Base-by-base conservation (phyloP, 2,113 vertebrate species). In the Andinoacara biseriatus region DNA sequence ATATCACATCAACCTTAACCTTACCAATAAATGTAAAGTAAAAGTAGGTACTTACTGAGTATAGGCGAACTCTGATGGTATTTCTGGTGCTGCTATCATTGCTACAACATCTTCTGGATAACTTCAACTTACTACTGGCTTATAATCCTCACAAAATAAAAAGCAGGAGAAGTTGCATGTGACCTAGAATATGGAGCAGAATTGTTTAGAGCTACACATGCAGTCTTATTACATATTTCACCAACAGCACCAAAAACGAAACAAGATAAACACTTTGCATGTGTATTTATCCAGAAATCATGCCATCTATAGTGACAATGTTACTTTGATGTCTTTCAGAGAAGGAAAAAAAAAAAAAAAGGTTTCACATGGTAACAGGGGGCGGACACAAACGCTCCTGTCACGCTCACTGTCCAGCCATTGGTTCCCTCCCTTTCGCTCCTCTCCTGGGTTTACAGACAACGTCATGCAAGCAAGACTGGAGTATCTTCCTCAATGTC, bases 21-120 rank as follows among this genome's bases (percentile, higher is more conserved):
- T 17, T 10, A 22, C 3, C 2, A 14, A 26, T 2, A 80, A 63
- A 82, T 69, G 17, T 5, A 10, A 60, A 49, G 7, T 20, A 22
- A 38, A 46, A 35, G 7, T 7, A 52, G 46, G 22, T 58, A 97
- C 97, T 99, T 97, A 99, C 98, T 98, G 98, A 94, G 97, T 94
- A 91, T 96, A 97, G 96, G 96, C 91, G 96, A 97, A 99, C 95
- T 99, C 98, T 95, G 97, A 96, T 96, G 97, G 97, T 96, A 99
- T 96, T 97, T 99, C 98, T 97, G 97, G 97, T 97, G 97, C 97
- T 96, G 98, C 98, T 99, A 99, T 99, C 98, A 99, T 99, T 99
- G 99, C 97, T 98, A 97, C 96, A 99, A 97, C 98, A 99, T 99
- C 96, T 99, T 99, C 97, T 96, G 97, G 88, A 91, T 56, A 92